Percentiles rank a stretch among this genome's conserved stretches.
Evolutionary conservation across 2,888 invertebrate species (phyloP).

Genomic region (Strigamia crassipes): DNA sequence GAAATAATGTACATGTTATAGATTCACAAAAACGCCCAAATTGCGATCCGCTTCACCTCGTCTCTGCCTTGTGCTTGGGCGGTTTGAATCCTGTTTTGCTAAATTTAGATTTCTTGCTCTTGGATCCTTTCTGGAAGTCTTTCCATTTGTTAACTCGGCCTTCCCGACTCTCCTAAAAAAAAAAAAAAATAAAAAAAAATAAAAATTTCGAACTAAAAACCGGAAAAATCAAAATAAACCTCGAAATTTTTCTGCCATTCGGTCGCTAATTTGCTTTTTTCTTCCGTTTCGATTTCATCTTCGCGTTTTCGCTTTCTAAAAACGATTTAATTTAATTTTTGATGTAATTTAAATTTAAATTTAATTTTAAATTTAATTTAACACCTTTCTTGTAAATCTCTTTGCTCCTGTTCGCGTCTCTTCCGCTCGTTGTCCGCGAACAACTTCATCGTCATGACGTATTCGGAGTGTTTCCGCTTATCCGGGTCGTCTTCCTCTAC

Average conservation of each 20-base stretch:
- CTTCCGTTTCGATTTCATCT: slow-evolving; percentile 89
- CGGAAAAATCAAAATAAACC: slow-evolving; percentile 61
- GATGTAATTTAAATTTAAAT: slow-evolving; percentile 43
- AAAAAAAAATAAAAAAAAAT: neutral
- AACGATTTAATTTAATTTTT: slow-evolving; percentile 46
- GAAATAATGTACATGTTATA: neutral
- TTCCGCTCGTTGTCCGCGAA: slow-evolving; percentile 95
- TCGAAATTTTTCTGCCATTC: slow-evolving; percentile 99
- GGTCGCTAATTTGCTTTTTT: slow-evolving; percentile 83
- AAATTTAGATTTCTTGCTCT: slow-evolving; percentile 78
- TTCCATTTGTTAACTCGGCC: slow-evolving; percentile 92
- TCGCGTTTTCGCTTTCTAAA: slow-evolving; percentile 85
- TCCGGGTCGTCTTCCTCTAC: slow-evolving; percentile 72
- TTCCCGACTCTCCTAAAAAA: slow-evolving; percentile 79
- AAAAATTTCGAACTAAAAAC: neutral
- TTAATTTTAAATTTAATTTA: too few species aligned
- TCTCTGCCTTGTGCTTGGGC: slow-evolving; percentile 90
- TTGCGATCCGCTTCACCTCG: slow-evolving; percentile 69
- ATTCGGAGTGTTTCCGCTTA: slow-evolving; percentile 81
- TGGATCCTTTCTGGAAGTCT: slow-evolving; percentile 75
- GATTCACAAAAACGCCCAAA: neutral
- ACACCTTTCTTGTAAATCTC: slow-evolving; percentile 84
- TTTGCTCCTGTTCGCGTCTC: slow-evolving; percentile 79
- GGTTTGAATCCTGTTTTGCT: slow-evolving; percentile 79
- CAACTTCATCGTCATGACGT: slow-evolving; percentile 98